phyloP scores from a whole-genome alignment of 2,113 vertebrate genomes.

The Platysternon megacephalum region DNA sequence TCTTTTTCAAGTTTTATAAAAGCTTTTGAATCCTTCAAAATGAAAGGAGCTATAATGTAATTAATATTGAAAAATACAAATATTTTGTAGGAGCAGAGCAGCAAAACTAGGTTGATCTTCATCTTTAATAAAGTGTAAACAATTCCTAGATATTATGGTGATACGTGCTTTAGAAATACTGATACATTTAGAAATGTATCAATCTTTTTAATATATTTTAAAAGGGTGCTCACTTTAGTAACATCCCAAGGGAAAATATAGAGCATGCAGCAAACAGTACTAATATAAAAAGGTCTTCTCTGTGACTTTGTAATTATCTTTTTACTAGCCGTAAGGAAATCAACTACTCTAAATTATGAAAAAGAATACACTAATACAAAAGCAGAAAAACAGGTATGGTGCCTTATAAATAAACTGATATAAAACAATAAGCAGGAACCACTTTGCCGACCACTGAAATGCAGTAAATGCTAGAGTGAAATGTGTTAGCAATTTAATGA shows the following conservation, averaged over 20 bases:
- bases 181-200: not conserved
- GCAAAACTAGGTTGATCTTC: not conserved
- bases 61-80: not conserved
- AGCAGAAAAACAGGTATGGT: not conserved
- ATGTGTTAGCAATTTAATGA: not conserved
- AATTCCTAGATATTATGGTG: not conserved
- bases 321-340: not conserved
- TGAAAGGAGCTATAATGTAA: not conserved
- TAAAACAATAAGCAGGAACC: not conserved
- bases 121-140: not conserved
- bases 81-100: not conserved
- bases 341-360: not conserved
- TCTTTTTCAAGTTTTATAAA: not conserved
- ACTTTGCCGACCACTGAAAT: not conserved
- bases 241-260: not conserved
- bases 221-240: not conserved
- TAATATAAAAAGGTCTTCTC: not conserved
- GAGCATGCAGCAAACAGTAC: not conserved
- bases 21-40: not conserved
- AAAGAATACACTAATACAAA: not conserved
- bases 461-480: not conserved
- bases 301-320: not conserved
- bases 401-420: not conserved
- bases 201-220: not conserved
- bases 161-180: not conserved